Base-by-base conservation (phyloP, 1,140 invertebrate genomes). In the Araneus ventricosus region DNA sequence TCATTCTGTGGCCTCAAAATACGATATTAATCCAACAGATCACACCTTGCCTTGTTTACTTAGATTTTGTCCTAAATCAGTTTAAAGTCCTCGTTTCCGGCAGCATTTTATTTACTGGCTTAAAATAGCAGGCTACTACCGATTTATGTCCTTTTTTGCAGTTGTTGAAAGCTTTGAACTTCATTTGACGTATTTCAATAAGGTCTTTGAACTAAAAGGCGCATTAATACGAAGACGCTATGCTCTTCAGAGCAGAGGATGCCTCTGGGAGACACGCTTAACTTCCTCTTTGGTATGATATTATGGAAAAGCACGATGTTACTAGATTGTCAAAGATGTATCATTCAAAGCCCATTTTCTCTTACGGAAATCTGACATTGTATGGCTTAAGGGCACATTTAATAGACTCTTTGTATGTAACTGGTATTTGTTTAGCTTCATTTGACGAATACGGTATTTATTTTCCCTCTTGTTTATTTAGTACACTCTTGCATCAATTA, bases 261-360 rank as follows among this genome's bases (percentile, higher is more conserved):
- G 41, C 87, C 87, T 67, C 87, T 70, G 87, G 87, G 87, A 88
- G 87, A 88, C 63, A 88, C 41, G 87, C 87, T 88, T 52, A 88
- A 27, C 27, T 88, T 88, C 22, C 70, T 45, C n/a, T 70, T 52
- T 27, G 39, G 87, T 30, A 88, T 84, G 14, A 34, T 34, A n/a
- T 24, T 52, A 4, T 45, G 39, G 10, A 45, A 37, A 41, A 37
- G 79, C 24, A 30, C 24, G 82, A 41, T 45, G 30, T 39, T 82
- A 39, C 20, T 82, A 45, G 7, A 39, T 17, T 67, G 63, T 75
- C 70, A 14, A 5, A 75, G 30, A 14, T 34, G 17, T 34, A 75
- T 6, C 14, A 34, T 75, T 20, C 8, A 34, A 30, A 30, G 70
- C 4, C 45, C 45, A 52, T 75, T 75, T 75, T 75, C 17, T 20